Conservation (phyloP, 2,888 invertebrate species). For the Drosophila testacea region DNA sequence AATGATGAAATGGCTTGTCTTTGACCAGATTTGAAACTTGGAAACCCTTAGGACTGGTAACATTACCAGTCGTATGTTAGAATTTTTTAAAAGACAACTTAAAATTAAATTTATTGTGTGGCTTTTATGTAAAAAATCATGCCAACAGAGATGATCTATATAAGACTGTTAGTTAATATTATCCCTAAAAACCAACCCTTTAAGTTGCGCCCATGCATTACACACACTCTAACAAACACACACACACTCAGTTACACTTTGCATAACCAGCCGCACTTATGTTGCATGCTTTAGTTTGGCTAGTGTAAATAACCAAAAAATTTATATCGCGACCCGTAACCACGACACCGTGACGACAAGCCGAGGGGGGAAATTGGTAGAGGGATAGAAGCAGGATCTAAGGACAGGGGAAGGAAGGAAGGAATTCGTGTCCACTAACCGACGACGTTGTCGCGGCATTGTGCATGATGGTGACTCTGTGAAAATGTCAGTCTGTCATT, state of each 20-base stretch:
- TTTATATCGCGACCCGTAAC: slow-evolving; percentile 67
- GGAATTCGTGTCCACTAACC: slow-evolving; percentile 32
- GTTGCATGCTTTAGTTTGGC: slow-evolving; percentile 47
- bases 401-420: not conserved
- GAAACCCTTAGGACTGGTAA: no score
- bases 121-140: no score
- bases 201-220: slow-evolving; percentile 10
- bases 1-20: no score
- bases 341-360: slow-evolving; percentile 75
- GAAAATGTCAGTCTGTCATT: slow-evolving; percentile 27
- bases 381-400: not conserved
- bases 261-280: slow-evolving; percentile 54
- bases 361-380: slow-evolving; percentile 4
- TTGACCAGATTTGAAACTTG: no score
- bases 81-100: no score
- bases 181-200: not conserved
- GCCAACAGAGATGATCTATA: not conserved
- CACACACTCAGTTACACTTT: slow-evolving; percentile 2
- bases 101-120: no score
- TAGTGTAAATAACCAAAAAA: slow-evolving; percentile 74
- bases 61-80: no score
- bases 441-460: slow-evolving; percentile 41
- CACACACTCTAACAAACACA: not conserved
- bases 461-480: slow-evolving; percentile 39
- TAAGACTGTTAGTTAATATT: not conserved